Base-by-base conservation (phyloP, 1,140 invertebrate genomes). In the Sitodiplosis mosellana region DNA sequence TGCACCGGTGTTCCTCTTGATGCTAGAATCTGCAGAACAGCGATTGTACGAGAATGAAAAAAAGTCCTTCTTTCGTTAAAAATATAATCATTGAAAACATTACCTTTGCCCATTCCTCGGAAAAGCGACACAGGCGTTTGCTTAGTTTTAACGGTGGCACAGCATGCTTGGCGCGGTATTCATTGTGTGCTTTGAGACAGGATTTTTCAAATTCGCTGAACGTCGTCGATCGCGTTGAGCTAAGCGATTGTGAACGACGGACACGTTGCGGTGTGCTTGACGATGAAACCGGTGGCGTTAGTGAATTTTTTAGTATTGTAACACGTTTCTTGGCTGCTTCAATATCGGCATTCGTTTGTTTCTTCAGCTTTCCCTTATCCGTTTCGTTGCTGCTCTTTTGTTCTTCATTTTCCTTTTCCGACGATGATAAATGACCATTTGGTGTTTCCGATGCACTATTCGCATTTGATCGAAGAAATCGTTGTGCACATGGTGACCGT, bases 31-130 rank as follows among this genome's bases (percentile, higher is more conserved):
- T 27, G 27, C 10, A 27, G 10, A 27, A 27, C 10, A 10, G 27
- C 27, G 27, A 5, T 27, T n/a, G n/a, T n/a, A n/a, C n/a, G n/a
- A n/a, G n/a, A n/a, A n/a, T n/a, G n/a, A n/a, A n/a, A n/a, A n/a
- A n/a, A n/a, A 27, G 10, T 27, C 10, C 10, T 27, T 27, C 10
- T 27, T 27, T 27, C 27, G n/a, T n/a, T n/a, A n/a, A n/a, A n/a
- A 27, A 27, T 10, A 27, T 5, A 27, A 27, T 27, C 27, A n/a
- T n/a, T 27, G 27, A 27, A 2, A 50, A 27, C 10, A 27, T 51
- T 46, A 75, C 68, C 49, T 82, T 78, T 0, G 86, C 87, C 86
- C 87, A 90, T 59, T 84, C 80, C 65, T 88, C 78, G 54, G 83
- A 74, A 53, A 78, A 77, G 58, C 77, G 78, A 55, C 75, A 76